Percentiles rank a stretch among this genome's conserved stretches.
Conservation (phyloP, 2,113 vertebrate species). For the Glaucomys volans region DNA sequence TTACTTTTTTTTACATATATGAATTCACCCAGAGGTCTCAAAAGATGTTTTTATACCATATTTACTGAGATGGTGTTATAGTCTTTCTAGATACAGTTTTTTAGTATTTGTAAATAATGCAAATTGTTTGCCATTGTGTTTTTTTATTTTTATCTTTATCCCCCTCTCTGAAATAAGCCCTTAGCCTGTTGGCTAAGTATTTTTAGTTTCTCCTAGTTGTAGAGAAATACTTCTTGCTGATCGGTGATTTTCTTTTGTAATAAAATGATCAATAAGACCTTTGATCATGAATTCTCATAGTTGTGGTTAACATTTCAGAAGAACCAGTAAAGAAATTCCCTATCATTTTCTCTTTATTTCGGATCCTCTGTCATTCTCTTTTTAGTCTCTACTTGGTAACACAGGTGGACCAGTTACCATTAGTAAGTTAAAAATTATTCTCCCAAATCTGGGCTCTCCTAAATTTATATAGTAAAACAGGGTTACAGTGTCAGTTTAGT, state of each 20-base stretch:
- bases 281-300: neutral
- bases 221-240: constrained; percentile 35
- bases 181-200: neutral
- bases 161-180: neutral
- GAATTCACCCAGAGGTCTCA: neutral
- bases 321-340: neutral
- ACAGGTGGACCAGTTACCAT: neutral
- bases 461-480: constrained; percentile 1
- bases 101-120: neutral
- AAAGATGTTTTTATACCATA: neutral
- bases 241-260: constrained; percentile 11
- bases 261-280: neutral
- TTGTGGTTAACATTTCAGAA: neutral
- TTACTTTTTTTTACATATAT: constrained; percentile 17
- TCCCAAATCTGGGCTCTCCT: constrained; percentile 27
- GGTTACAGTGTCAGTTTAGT: neutral
- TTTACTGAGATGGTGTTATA: constrained; percentile 11
- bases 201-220: neutral
- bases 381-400: constrained; percentile 25
- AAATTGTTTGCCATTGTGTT: neutral
- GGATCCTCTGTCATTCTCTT: neutral
- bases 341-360: neutral
- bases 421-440: constrained; percentile 21
- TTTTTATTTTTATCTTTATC: neutral
- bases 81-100: neutral